Base-by-base conservation (phyloP, 1,140 invertebrate species). In the Drosophila nikananu region DNA sequence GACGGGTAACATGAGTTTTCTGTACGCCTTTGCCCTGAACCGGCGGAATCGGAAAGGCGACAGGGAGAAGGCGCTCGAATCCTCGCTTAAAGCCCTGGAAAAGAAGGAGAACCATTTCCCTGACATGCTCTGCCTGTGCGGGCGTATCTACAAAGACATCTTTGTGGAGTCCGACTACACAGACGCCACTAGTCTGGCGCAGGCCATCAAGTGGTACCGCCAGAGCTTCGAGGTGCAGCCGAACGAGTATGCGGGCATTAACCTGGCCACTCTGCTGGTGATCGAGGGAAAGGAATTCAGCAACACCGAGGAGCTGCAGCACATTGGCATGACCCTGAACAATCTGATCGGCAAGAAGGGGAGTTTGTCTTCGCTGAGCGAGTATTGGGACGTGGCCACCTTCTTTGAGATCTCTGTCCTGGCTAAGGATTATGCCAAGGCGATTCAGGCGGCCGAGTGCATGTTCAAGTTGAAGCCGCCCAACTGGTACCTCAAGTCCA, bases 361-460 rank as follows among this genome's bases (percentile, higher is more conserved):
- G 23, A 98, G 97, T 92, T 93, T 99, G 19, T 96, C 96, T 0
- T 97, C 97, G 21, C 93, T 99, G 4, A 97, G 97, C 83, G 99
- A 99, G 91, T 99, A 99, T 92, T 99, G 99, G 99, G 98, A 99
- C 94, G 98, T 99, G 9, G 99, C 99, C 0, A 99, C 99, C 2
- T 99, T 99, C 94, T 99, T 99, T 94, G 99, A 99, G 94, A 99
- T 99, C 63, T 98, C 97, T 61, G 99, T 99, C 2, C 94, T 99
- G 17, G 98, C 98, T 17, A 97, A 99, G 93, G 98, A 99, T 93
- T 99, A 99, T 94, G 95, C 96, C 5, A 99, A 99, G 94, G 99
- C 99, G 8, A 97, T 98, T 82, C 98, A 99, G 94, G 99, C 99
- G 19, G 98, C 99, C 3, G 98, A 99, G 93, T 99, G 97, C 92